Conservation (phyloP, 2,888 invertebrate species). For the Clitarchus hookeri region DNA sequence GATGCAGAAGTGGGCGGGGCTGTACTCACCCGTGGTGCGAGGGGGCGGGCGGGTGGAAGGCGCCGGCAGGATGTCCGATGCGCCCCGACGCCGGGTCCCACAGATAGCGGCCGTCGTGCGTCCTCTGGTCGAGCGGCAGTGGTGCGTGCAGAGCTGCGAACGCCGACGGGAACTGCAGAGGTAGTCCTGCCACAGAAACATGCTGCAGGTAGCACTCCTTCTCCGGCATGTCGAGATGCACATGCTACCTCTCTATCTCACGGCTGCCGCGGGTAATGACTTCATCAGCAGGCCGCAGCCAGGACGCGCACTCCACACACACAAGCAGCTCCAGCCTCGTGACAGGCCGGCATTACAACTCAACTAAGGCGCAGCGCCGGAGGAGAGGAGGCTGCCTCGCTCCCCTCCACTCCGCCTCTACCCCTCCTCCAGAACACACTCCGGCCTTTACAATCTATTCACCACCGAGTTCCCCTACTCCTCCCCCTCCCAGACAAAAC, state of each 20-base stretch:
- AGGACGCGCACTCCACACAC: too few species aligned
- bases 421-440: neutral
- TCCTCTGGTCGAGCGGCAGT: conserved; percentile 50
- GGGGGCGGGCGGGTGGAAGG: conserved; percentile 51
- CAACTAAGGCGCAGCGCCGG: conserved; percentile 50
- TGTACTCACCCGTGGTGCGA: conserved; percentile 34
- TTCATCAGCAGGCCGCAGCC: too few species aligned
- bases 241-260: too few species aligned
- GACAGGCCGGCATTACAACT: conserved; percentile 58
- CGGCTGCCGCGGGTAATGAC: too few species aligned
- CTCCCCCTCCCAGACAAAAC: too few species aligned
- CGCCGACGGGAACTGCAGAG: conserved; percentile 55
- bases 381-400: neutral
- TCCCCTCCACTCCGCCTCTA: conserved; percentile 20
- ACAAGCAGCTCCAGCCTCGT: conserved; percentile 44
- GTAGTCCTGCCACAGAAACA: conserved; percentile 55
- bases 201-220: conserved; percentile 34
- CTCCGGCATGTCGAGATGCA: conserved; percentile 33
- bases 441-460: too few species aligned
- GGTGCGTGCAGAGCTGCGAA: conserved; percentile 63
- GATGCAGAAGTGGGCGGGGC: too few species aligned
- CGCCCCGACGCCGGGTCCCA: conserved; percentile 52
- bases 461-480: too few species aligned
- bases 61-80: conserved; percentile 44
- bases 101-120: conserved; percentile 57